Percentiles rank a stretch among this genome's conserved stretches.
phyloP scores from a whole-genome alignment of 1,140 invertebrate species.

The Vanessa tameamea region DNA sequence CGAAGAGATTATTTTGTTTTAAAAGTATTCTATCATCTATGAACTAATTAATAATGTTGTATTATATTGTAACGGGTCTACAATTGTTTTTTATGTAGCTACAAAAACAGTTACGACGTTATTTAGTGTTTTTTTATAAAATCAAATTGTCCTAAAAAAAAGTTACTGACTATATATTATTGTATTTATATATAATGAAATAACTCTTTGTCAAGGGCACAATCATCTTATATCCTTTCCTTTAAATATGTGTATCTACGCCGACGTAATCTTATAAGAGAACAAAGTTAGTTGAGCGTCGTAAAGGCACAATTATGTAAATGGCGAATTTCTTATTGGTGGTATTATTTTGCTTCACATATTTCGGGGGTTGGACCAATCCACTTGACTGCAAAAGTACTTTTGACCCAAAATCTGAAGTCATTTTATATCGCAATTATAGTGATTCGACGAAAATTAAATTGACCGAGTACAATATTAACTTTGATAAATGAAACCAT shows the following conservation, averaged over 20 bases:
- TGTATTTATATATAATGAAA: too few relatives aligned
- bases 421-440: slow-evolving; percentile 2
- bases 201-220: too few relatives aligned
- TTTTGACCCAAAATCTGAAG: background rate
- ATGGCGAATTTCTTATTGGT: slow-evolving; percentile 1
- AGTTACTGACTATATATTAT: too few relatives aligned
- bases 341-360: slow-evolving; percentile 11
- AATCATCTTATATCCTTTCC: too few relatives aligned
- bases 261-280: background rate
- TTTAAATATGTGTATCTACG: background rate
- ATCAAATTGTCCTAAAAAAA: too few relatives aligned
- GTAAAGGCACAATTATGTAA: slow-evolving; percentile 10
- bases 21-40: too few relatives aligned
- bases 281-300: slow-evolving; percentile 1
- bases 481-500: slow-evolving; percentile 13
- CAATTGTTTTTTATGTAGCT: too few relatives aligned
- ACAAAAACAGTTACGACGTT: too few relatives aligned
- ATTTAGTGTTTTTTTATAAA: too few relatives aligned
- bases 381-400: background rate
- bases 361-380: background rate
- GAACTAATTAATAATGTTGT: too few relatives aligned
- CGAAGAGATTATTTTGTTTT: too few relatives aligned
- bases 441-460: background rate
- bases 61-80: too few relatives aligned
- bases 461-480: slow-evolving; percentile 1